Base-by-base conservation (phyloP, 2,113 vertebrate species). In the Corythaixoides concolor region DNA sequence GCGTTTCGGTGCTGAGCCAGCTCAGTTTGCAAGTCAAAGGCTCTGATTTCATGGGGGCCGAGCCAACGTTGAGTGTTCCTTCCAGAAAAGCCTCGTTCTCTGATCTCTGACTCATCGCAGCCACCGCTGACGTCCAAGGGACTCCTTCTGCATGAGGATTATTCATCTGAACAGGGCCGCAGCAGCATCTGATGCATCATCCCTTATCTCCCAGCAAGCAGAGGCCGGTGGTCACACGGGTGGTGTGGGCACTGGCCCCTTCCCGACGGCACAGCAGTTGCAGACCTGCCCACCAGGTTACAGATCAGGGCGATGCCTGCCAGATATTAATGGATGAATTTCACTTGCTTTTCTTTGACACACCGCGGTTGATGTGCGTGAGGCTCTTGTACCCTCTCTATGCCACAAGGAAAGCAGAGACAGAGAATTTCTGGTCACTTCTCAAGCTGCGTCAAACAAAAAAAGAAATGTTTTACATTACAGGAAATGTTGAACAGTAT, bases 381-480 rank as follows among this genome's bases (percentile, higher is more conserved):
- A 72, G 72, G 30, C 53, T 88, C 53, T 73, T 14, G 11, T 67
- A 26, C 68, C 78, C 76, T 69, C 7, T 4, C 58, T 18, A 15
- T 72, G 43, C 92, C 75, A 6, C 66, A 66, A 27, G 74, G 55
- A 69, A 74, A 88, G 76, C 9, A 3, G 62, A 22, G 20, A 84
- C 76, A 90, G 62, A 84, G 90, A 76, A 87, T 67, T 92, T 84
- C 41, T 63, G 33, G 76, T 91, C 97, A 85, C 81, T 90, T 93
- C 64, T 93, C 91, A 74, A 97, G 89, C 85, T 59, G 88, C 80
- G 70, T 79, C 59, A 68, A 55, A 72, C 50, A 75, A 75, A 94
- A 76, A 77, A 77, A 58, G 43, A 91, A 85, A 63, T 23, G 6
- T 49, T n/a, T 81, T 69, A 55, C 67, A 35, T 81, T 69, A 55